These are phyloP conservation scores for Montipora efflorescens DNA, from an alignment of 64 coral and sea anemone species.

Conservation along the genomic window DNA sequence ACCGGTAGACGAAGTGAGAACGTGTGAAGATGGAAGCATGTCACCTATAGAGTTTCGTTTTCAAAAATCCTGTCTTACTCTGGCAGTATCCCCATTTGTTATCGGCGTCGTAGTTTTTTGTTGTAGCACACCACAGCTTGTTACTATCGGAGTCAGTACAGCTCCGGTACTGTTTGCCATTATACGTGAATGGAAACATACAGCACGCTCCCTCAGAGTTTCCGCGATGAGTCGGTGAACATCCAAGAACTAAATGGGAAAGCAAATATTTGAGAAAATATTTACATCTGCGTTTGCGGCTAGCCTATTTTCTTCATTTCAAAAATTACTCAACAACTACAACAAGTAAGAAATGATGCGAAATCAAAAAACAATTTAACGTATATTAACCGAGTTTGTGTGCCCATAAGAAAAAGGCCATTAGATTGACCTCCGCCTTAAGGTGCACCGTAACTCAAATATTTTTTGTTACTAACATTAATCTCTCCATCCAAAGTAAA, in stretches of 20 bases:
- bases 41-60: neutral
- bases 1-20: too few relatives aligned
- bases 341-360: too few relatives aligned
- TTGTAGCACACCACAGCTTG: conserved; percentile 62
- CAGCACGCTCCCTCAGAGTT: conserved; percentile 78
- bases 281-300: too few relatives aligned
- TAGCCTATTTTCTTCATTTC: too few relatives aligned
- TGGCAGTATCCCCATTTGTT: conserved; percentile 72
- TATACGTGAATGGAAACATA: conserved; percentile 74
- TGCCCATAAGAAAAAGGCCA: too few relatives aligned
- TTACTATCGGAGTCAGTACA: conserved; percentile 46
- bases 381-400: too few relatives aligned
- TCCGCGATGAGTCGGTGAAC: conserved; percentile 61
- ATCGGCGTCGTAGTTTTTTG: conserved; percentile 50
- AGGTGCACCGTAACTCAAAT: too few relatives aligned
- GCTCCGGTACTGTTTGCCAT: conserved; percentile 46
- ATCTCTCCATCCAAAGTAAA: too few relatives aligned
- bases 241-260: conserved; percentile 41
- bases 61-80: neutral
- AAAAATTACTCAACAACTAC: too few relatives aligned
- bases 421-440: too few relatives aligned
- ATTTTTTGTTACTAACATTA: too few relatives aligned
- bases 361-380: too few relatives aligned
- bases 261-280: neutral
- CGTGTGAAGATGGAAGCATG: neutral